Evolutionary conservation across 2,888 invertebrate genomes (phyloP), one percentile per base, ranked within the genome.

Genomic region (Cryptosula pallasiana): DNA sequence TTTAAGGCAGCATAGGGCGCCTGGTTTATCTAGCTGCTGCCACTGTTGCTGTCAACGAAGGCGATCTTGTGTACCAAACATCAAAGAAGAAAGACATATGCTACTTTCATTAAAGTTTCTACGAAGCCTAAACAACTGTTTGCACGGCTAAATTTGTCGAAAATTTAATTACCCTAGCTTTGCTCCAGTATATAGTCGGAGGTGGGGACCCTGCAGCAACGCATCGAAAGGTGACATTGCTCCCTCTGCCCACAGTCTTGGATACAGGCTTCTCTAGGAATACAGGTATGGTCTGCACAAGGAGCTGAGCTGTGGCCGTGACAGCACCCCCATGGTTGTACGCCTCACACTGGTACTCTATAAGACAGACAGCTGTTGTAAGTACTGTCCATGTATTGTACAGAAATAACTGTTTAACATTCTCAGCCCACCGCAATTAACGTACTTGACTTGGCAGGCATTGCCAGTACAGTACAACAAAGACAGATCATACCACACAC

Each of bases 141-240:
- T n/a, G n/a, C n/a, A n/a, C n/a, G n/a, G n/a, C n/a, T n/a, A n/a
- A n/a, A n/a, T n/a, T n/a, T n/a, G n/a, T n/a, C n/a, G n/a, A n/a
- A n/a, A n/a, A 45, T 45, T 20, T 45, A 45, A 45, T 45, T 45
- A 45, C 45, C 45, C 27, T 27, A 16, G 20, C 27, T 27, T 63
- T 63, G 63, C 63, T 63, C 70, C 70, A 70, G 70, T 20, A 70
- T 35, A 70, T 16, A 45, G 23, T 32, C 9, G 70, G 70, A 1
- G 3, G 35, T 2, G 70, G 70, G n/a, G 5, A 29, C 16, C 70
- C 55, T 23, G 5, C 3, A 45, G 13, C 5, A n/a, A 36, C 55
- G 25, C 70, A 70, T 3, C 55, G 35, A 32, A 70, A 70, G n/a
- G n/a, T 36, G 5, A 70, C 70, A 9, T 9, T 35, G 5, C 3